A percentile compares a stretch with the other conserved stretches of the same genome.
Conservation (phyloP, 2,113 vertebrate genomes). For the Boleophthalmus pectinirostris region DNA sequence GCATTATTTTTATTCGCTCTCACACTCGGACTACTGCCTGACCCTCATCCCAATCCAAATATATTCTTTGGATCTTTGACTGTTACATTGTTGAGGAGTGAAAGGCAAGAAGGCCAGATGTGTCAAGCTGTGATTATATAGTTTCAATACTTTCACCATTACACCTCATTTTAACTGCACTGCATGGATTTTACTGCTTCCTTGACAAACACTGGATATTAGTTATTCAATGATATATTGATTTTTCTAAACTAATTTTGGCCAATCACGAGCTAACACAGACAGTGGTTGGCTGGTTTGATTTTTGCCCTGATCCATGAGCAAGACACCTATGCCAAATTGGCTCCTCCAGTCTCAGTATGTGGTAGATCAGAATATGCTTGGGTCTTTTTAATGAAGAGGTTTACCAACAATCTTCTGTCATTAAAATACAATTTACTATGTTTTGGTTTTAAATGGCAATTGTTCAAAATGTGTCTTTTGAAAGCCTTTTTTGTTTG, state of each 20-base stretch:
- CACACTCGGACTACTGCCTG: constrained; percentile 25
- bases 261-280: too few species aligned
- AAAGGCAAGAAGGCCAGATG: constrained; percentile 41
- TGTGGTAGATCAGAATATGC: background rate
- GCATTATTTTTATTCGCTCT: constrained; percentile 24
- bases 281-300: background rate
- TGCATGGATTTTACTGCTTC: background rate
- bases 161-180: constrained; percentile 15
- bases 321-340: background rate
- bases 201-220: constrained; percentile 12
- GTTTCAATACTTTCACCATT: constrained; percentile 24
- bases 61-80: constrained; percentile 5
- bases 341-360: background rate
- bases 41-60: constrained; percentile 32
- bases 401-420: too few species aligned
- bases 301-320: background rate
- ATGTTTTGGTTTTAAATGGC: too few species aligned
- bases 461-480: too few species aligned
- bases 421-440: too few species aligned
- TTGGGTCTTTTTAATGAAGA: too few species aligned
- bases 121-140: constrained; percentile 10
- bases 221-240: too few species aligned
- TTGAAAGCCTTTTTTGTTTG: too few species aligned
- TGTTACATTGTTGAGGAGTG: constrained; percentile 11
- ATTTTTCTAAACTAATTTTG: background rate